Evolutionary conservation across 2,797 vertebrate genomes (phyloP), one percentile per base, ranked within the genome.

Genomic region (Urophycis tenuis): DNA sequence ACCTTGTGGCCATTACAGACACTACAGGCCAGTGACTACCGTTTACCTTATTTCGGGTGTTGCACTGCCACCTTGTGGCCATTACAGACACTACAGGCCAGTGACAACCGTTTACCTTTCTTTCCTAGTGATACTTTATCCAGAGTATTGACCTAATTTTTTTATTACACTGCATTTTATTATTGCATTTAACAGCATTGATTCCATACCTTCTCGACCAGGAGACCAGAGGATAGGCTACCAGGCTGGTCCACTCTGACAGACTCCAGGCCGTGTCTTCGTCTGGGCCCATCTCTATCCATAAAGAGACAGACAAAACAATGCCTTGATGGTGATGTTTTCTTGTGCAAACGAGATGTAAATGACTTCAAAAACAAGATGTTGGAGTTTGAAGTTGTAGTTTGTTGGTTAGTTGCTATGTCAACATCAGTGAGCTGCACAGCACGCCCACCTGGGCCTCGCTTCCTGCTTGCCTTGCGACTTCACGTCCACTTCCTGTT

Each of bases 1-100:
- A 79, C 81, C 89, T 83, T 70, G 84, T 91, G 92, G 85, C 30
- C 0, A 33, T 35, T 0, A 8, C 2, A 60, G 19, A 22, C 49
- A 60, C 49, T 22, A 60, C 19, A 60, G 22, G 7, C 22, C 10
- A 8, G 19, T 22, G 2, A 60, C 49, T n/a, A 0, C n/a, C 22
- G 2, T n/a, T 8, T 60, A 9, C 2, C 17, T 11, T 49, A 71
- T n/a, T n/a, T n/a, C n/a, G n/a, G n/a, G n/a, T n/a, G n/a, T n/a
- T n/a, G n/a, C n/a, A n/a, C n/a, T n/a, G n/a, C n/a, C n/a, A n/a
- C n/a, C n/a, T n/a, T n/a, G n/a, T n/a, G n/a, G n/a, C n/a, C n/a
- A n/a, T n/a, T 60, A 8, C 2, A 60, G 19, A 22, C 49, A 60
- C 49, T 22, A 60, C 19, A 60, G 22, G 7, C 22, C 10, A 8